A percentile compares a stretch with the other conserved stretches of the same genome.
Evolutionary conservation across 2,113 vertebrate species (phyloP).

Genomic region (Tretioscincus oriximinensis): DNA sequence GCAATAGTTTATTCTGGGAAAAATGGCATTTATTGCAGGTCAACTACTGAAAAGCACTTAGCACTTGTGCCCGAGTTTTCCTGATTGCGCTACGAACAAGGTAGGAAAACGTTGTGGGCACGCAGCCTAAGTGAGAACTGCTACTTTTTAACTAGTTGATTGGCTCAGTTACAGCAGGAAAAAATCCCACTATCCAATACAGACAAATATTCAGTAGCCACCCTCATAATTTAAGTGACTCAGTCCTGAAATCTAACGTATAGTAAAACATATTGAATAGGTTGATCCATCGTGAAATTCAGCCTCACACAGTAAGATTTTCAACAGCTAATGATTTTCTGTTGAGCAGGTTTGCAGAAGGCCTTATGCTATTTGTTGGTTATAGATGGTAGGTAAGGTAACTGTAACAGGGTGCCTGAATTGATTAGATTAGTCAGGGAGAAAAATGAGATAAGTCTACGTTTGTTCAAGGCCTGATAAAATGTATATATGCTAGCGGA

Average conservation of each 20-base stretch:
- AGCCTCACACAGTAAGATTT: background rate
- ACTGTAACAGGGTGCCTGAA: conserved; percentile 45
- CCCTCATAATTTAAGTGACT: background rate
- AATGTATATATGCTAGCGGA: conserved; percentile 53
- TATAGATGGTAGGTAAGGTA: conserved; percentile 42
- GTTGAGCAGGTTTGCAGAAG: background rate
- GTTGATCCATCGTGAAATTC: too few species aligned
- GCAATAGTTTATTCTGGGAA: too few species aligned
- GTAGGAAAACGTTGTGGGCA: too few species aligned
- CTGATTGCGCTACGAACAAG: too few species aligned
- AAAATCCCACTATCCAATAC: too few species aligned
- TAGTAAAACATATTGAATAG: background rate
- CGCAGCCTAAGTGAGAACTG: too few species aligned
- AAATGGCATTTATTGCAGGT: too few species aligned
- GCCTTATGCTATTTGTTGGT: conserved; percentile 12
- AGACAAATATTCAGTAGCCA: too few species aligned
- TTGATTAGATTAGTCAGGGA: conserved; percentile 59
- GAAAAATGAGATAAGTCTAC: conserved; percentile 52
- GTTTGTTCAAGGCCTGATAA: conserved; percentile 58
- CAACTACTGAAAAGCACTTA: too few species aligned
- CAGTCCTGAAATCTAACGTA: background rate
- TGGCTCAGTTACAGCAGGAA: too few species aligned
- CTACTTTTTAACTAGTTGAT: too few species aligned
- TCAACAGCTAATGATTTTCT: background rate
- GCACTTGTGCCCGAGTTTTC: too few species aligned